Evolutionary conservation across 1,140 invertebrate species (phyloP).

Genomic region (Bombus soroeensis): DNA sequence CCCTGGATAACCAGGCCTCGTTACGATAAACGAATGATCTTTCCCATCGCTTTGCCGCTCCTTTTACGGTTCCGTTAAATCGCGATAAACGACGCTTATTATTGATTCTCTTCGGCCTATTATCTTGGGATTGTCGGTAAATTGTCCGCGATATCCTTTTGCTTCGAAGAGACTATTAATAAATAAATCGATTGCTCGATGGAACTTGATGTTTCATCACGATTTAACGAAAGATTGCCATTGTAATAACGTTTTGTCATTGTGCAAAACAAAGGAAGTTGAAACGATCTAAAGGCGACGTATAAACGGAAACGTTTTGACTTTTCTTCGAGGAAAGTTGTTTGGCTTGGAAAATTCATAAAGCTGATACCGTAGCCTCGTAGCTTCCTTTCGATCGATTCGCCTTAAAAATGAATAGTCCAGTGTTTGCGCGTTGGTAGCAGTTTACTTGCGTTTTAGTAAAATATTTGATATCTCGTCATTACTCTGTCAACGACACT

Average conservation of each 20-base stretch:
- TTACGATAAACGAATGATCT: too few relatives aligned
- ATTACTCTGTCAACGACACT: conserved; percentile 20
- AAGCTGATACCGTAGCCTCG: too few relatives aligned
- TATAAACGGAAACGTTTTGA: neutral
- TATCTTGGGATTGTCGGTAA: conserved; percentile 31
- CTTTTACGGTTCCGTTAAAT: neutral
- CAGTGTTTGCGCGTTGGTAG: neutral
- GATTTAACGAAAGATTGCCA: conserved; percentile 1
- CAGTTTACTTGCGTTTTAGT: conserved; percentile 12
- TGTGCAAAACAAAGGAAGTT: neutral
- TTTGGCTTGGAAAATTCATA: neutral
- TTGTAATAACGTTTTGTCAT: neutral
- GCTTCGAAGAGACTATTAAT: neutral
- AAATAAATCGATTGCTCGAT: conserved; percentile 29
- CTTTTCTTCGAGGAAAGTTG: neutral
- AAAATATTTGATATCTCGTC: conserved; percentile 54
- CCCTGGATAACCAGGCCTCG: too few relatives aligned
- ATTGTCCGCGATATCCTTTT: conserved; percentile 23
- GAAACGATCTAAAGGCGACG: too few relatives aligned
- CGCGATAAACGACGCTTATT: neutral
- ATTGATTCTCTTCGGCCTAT: conserved; percentile 6
- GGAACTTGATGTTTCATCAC: neutral
- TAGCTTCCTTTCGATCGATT: too few relatives aligned
- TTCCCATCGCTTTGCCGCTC: too few relatives aligned
- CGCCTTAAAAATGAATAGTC: neutral